Percentiles rank a stretch among this genome's conserved stretches.
phyloP scores from a whole-genome alignment of 2,888 invertebrate species.

The Auanema sp. region DNA sequence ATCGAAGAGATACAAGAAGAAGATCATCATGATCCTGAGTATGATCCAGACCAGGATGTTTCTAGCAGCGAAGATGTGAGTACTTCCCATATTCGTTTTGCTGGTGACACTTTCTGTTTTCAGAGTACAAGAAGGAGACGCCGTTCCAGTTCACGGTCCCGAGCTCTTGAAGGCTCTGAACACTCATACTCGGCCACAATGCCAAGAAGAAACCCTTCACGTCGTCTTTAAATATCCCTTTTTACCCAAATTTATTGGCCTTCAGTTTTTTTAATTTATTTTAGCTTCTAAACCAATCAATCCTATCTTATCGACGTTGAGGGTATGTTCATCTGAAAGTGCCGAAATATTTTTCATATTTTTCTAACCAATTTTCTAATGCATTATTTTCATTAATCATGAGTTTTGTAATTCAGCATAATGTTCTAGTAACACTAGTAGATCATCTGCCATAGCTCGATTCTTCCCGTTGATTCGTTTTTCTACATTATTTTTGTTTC shows the following conservation, averaged over 20 bases:
- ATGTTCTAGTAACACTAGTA: too few species aligned
- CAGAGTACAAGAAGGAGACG: slow-evolving; percentile 23
- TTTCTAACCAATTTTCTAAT: slow-evolving; percentile 1
- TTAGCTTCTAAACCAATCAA: background rate
- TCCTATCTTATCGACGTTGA: background rate
- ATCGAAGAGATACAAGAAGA: slow-evolving; percentile 36
- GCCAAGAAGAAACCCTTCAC: slow-evolving; percentile 37
- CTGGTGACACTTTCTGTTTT: background rate
- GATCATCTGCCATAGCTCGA: too few species aligned
- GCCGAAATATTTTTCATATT: background rate
- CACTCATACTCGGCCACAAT: slow-evolving; percentile 38
- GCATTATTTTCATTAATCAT: background rate
- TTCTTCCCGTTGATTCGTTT: too few species aligned
- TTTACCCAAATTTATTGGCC: background rate
- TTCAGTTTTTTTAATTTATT: background rate
- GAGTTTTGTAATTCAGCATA: background rate
- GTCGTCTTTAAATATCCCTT: slow-evolving; percentile 21
- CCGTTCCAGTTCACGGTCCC: slow-evolving; percentile 31
- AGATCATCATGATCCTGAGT: slow-evolving; percentile 23
- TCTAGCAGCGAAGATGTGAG: background rate
- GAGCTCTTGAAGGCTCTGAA: slow-evolving; percentile 30
- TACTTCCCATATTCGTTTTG: too few species aligned
- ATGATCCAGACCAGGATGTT: slow-evolving; percentile 19
- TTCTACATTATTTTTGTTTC: too few species aligned
- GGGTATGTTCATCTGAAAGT: slow-evolving; percentile 1